Conservation (phyloP, 2,797 vertebrate genomes). For the Kryptolebias ocellatus region DNA sequence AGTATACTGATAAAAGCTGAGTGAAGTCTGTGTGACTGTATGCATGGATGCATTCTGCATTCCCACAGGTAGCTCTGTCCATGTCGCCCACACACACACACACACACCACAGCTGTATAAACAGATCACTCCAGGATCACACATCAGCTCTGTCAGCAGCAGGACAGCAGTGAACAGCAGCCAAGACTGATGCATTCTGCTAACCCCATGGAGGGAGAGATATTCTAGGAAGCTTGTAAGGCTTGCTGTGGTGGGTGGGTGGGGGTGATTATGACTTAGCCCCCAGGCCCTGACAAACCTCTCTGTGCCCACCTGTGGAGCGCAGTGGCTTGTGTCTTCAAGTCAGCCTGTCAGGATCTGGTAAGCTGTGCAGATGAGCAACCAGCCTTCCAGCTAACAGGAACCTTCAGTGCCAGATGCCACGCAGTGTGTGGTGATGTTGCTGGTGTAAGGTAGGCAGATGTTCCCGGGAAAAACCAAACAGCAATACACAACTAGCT, state of each 20-base stretch:
- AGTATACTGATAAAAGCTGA: conserved; percentile 1
- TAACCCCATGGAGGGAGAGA: conserved; percentile 29
- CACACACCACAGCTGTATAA: conserved; percentile 61
- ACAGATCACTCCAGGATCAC: conserved; percentile 45
- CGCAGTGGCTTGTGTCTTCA: conserved; percentile 27
- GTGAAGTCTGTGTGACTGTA: conserved; percentile 26
- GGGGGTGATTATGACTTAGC: conserved; percentile 56
- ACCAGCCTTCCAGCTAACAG: conserved; percentile 48
- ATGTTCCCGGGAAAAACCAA: conserved; percentile 17
- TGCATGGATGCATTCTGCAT: conserved; percentile 36
- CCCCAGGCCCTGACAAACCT: conserved; percentile 47
- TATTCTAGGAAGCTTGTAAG: conserved; percentile 42
- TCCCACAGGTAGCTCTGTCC: conserved; percentile 33
- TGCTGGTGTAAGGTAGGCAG: conserved; percentile 22
- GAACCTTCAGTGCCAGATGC: conserved; percentile 71
- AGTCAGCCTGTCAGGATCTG: conserved; percentile 49
- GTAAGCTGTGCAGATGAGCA: conserved; percentile 32
- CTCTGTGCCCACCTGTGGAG: conserved; percentile 54
- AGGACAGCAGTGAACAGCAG: conserved; percentile 41
- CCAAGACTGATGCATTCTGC: conserved; percentile 33
- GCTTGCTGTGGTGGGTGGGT: conserved; percentile 48
- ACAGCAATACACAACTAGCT: conserved; percentile 17
- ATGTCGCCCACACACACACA: conserved; percentile 27
- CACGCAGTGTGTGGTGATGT: conserved; percentile 43
- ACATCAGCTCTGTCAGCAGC: conserved; percentile 44